Percentiles rank a stretch among this genome's conserved stretches.
Evolutionary conservation across 2,797 vertebrate species (phyloP).

Genomic region (Buphagus erythrorhynchus): DNA sequence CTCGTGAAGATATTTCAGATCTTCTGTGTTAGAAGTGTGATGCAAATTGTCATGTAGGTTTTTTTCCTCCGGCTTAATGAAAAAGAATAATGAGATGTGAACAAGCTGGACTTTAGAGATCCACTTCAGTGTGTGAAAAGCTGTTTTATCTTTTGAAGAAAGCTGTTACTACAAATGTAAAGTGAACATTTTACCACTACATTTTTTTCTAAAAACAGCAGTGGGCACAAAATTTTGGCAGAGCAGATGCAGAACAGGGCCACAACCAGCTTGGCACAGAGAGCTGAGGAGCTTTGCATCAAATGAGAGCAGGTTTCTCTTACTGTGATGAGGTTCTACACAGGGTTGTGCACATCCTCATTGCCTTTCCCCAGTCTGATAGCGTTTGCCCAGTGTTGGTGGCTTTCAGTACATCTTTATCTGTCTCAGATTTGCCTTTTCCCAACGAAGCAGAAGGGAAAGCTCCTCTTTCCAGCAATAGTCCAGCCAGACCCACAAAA

Average conservation of each 20-base stretch:
- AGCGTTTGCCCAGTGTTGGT: neutral
- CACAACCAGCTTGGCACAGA: neutral
- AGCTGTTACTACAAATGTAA: neutral
- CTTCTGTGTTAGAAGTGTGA: neutral
- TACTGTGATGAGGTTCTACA: neutral
- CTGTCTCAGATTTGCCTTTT: neutral
- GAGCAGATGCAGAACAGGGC: neutral
- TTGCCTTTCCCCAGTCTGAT: rapidly evolving
- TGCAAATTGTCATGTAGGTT: neutral
- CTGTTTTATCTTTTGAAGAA: neutral
- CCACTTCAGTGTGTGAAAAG: neutral
- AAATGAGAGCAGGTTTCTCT: neutral
- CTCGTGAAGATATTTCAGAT: neutral
- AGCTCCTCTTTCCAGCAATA: neutral
- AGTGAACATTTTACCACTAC: neutral
- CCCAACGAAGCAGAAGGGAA: neutral
- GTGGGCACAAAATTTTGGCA: neutral
- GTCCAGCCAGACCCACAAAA: neutral
- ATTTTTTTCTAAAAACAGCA: neutral
- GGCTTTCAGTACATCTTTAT: neutral
- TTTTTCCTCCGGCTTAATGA: neutral
- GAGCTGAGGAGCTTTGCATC: neutral
- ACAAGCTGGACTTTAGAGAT: neutral
- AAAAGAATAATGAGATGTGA: neutral
- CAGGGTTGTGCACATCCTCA: neutral